Conservation (phyloP, 2,113 vertebrate species). For the Dolichotis patagonum region DNA sequence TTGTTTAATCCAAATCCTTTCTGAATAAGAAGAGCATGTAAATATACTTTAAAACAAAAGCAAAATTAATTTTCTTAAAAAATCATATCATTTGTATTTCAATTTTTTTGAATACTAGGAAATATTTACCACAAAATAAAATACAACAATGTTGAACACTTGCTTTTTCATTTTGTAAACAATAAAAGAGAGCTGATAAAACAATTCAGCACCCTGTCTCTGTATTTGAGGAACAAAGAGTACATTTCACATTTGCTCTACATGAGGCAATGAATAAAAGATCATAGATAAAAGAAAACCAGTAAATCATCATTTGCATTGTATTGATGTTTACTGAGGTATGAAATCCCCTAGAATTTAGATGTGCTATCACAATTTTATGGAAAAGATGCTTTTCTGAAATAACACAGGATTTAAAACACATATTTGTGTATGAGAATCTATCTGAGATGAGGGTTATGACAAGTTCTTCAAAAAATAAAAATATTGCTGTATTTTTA, state of each 20-base stretch:
- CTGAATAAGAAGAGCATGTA: background rate
- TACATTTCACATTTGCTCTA: constrained; percentile 75
- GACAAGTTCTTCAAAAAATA: constrained; percentile 19
- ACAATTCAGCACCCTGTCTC: constrained; percentile 17
- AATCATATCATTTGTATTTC: background rate
- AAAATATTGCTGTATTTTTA: background rate
- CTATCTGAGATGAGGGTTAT: constrained; percentile 24
- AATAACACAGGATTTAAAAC: constrained; percentile 66
- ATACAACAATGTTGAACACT: background rate
- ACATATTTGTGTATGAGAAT: background rate
- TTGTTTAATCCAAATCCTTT: background rate
- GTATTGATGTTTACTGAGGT: constrained; percentile 80
- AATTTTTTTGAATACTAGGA: background rate
- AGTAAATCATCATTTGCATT: constrained; percentile 81
- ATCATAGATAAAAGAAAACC: constrained; percentile 79
- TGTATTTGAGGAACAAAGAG: constrained; percentile 72
- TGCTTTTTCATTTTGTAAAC: background rate
- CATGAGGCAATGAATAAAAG: constrained; percentile 82
- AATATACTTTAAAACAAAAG: background rate
- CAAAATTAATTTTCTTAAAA: background rate
- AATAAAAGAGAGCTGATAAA: background rate
- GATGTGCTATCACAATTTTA: constrained; percentile 60
- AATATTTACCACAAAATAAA: background rate
- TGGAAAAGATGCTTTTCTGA: constrained; percentile 58
- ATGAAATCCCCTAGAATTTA: constrained; percentile 78